Percentiles rank a stretch among this genome's conserved stretches.
Evolutionary conservation across 1,140 invertebrate species (phyloP).

Genomic region (Pristionchus pacificus): DNA sequence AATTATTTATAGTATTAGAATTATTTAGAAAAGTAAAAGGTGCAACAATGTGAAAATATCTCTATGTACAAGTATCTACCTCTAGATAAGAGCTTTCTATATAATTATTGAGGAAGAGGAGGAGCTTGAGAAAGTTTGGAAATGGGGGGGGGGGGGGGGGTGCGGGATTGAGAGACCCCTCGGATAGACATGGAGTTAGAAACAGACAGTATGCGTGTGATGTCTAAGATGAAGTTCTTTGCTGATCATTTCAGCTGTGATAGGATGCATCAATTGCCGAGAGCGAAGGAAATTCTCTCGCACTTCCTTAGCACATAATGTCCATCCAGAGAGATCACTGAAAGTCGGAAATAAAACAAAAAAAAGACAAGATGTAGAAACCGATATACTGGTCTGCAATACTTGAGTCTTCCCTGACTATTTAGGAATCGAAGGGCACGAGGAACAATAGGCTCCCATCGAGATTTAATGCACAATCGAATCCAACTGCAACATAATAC

Average conservation of each 20-base stretch:
- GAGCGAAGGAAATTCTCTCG: conserved; percentile 36
- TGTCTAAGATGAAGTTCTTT: conserved; percentile 33
- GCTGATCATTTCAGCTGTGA: conserved; percentile 37
- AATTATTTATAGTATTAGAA: too few relatives aligned
- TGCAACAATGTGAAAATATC: too few relatives aligned
- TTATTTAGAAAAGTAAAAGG: too few relatives aligned
- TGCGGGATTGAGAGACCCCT: neutral
- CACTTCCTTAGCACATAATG: conserved; percentile 23
- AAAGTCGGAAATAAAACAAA: neutral
- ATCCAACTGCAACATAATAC: conserved; percentile 64
- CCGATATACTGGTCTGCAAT: conserved; percentile 76
- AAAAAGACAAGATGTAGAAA: conserved; percentile 44
- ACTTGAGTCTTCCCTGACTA: conserved; percentile 82
- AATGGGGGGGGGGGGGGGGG: too few relatives aligned
- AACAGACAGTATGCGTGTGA: conserved; percentile 32
- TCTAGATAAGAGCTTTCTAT: too few relatives aligned
- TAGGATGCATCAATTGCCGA: conserved; percentile 40
- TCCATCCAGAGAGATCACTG: conserved; percentile 43
- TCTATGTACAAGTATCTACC: too few relatives aligned
- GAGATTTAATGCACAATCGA: conserved; percentile 71
- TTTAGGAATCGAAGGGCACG: conserved; percentile 73
- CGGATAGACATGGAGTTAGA: conserved; percentile 8
- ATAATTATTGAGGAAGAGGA: too few relatives aligned
- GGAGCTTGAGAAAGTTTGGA: too few relatives aligned
- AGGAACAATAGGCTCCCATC: conserved; percentile 68